Base-by-base conservation (phyloP, 2,888 invertebrate genomes). In the Caenorhabditis auriculariae region DNA sequence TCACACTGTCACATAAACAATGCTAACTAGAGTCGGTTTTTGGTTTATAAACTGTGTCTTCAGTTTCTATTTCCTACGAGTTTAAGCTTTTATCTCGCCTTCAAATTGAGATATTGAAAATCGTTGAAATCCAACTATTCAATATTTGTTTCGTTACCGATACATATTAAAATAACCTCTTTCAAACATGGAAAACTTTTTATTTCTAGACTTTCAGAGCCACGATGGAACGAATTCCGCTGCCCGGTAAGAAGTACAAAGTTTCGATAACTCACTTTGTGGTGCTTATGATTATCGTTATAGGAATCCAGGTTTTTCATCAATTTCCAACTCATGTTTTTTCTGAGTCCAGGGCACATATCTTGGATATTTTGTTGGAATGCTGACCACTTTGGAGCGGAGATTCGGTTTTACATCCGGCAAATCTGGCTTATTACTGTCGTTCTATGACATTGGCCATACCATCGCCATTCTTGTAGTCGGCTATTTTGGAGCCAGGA, bases 401-500 rank as follows among this genome's bases (percentile, higher is more conserved):
- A 47, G 72, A 19, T 72, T 65, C 37, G 72, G 66, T 15, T 57
- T 71, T 21, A 58, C 63, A 2, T 62, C 62, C 3, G 69, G 66
- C 39, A 60, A 71, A 42, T 65, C 69, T 0, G 75, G 75, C 12
- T 49, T 69, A 39, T 52, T 77, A 5, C 60, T 77, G 27, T 69
- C 75, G 17, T 43, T 72, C 54, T 75, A 75, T 52, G 75, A 75
- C 48, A 65, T 75, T 17, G 75, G 74, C 21, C 74, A 76, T 50
- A 76, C 75, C 2, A 48, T 69, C 9, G 66, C 75, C 26, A 72
- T 76, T 23, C 54, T 77, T 0, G 59, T 73, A 21, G 67, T 74
- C 24, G 74, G 75, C n/a, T 71, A 76, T 52, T 73, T 73, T 45
- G 73, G 72, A 42, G 67, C 72, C 38, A 56, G 64, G 21, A 62